Percentiles rank a stretch among this genome's conserved stretches.
phyloP scores from a whole-genome alignment of 2,113 vertebrate species.

The Theristicus caerulescens region DNA sequence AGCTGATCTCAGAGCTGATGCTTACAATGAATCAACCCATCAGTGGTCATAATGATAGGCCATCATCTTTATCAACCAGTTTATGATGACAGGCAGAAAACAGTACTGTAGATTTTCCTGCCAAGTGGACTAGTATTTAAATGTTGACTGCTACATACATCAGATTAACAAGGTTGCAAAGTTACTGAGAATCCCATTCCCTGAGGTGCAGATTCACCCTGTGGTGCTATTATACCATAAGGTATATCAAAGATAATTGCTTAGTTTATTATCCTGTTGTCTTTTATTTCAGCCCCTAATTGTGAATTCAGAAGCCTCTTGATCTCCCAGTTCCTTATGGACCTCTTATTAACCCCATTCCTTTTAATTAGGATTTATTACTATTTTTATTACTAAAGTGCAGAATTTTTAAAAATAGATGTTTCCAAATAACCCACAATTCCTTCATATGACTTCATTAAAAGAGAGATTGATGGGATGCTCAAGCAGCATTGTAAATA shows the following conservation, averaged over 20 bases:
- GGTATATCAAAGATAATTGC: constrained; percentile 77
- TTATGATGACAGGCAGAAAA: constrained; percentile 69
- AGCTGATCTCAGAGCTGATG: constrained; percentile 62
- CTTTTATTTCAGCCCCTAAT: constrained; percentile 67
- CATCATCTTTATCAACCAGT: constrained; percentile 71
- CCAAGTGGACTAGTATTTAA: constrained; percentile 56
- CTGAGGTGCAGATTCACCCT: constrained; percentile 65
- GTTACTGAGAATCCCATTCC: constrained; percentile 60
- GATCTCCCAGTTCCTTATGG: constrained; percentile 58
- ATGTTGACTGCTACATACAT: constrained; percentile 68
- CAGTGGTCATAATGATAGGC: constrained; percentile 69
- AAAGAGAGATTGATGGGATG: background rate
- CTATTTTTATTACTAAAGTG: constrained; percentile 46
- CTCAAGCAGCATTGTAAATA: background rate
- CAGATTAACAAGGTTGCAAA: constrained; percentile 72
- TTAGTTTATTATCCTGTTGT: constrained; percentile 78
- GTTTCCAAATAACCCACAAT: constrained; percentile 43
- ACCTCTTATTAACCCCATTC: constrained; percentile 66
- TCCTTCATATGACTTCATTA: background rate
- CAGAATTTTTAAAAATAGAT: constrained; percentile 25
- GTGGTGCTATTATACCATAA: constrained; percentile 66
- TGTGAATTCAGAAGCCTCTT: constrained; percentile 69
- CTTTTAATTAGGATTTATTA: constrained; percentile 74
- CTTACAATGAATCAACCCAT: constrained; percentile 70
- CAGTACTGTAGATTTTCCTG: constrained; percentile 37